These are phyloP conservation scores for Triplophysa tibetana DNA, from an alignment of 2,113 vertebrate species.

Conservation along the genomic window DNA sequence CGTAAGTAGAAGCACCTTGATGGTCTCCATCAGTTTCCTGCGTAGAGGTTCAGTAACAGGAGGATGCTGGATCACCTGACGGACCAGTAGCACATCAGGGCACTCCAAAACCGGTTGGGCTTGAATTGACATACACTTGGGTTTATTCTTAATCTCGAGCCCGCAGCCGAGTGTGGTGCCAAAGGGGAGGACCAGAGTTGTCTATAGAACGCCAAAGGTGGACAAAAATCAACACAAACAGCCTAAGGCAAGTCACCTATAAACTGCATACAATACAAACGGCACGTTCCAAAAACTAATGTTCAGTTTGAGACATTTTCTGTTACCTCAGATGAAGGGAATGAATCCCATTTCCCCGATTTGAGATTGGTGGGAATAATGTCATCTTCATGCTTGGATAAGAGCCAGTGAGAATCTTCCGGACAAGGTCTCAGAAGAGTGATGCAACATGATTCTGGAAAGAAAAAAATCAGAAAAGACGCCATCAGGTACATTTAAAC, in stretches of 20 bases:
- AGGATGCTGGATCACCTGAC: slow-evolving; percentile 79
- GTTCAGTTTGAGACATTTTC: not conserved
- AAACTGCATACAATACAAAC: not conserved
- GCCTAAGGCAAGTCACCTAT: not conserved
- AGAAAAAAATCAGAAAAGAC: slow-evolving; percentile 28
- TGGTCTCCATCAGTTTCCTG: slow-evolving; percentile 73
- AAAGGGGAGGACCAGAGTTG: slow-evolving; percentile 61
- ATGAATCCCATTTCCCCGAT: slow-evolving; percentile 71
- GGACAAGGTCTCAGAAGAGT: slow-evolving; percentile 80
- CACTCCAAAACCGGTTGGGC: slow-evolving; percentile 63
- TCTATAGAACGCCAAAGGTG: slow-evolving; percentile 66
- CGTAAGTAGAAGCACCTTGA: slow-evolving; percentile 75
- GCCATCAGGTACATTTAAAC: not conserved
- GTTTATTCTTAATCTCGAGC: slow-evolving; percentile 62
- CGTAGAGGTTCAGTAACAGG: slow-evolving; percentile 67
- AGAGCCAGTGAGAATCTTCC: slow-evolving; percentile 77
- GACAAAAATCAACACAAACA: not conserved
- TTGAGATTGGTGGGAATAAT: slow-evolving; percentile 81
- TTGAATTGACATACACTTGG: slow-evolving; percentile 8
- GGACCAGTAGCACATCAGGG: slow-evolving; percentile 81
- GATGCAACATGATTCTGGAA: slow-evolving; percentile 78
- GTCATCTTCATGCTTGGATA: slow-evolving; percentile 74
- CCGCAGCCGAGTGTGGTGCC: slow-evolving; percentile 67
- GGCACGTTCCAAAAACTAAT: not conserved
- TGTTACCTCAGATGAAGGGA: slow-evolving; percentile 77